These are phyloP conservation scores for Aratinga solstitialis DNA, from an alignment of 2,797 vertebrate genomes.

Conservation along the genomic window DNA sequence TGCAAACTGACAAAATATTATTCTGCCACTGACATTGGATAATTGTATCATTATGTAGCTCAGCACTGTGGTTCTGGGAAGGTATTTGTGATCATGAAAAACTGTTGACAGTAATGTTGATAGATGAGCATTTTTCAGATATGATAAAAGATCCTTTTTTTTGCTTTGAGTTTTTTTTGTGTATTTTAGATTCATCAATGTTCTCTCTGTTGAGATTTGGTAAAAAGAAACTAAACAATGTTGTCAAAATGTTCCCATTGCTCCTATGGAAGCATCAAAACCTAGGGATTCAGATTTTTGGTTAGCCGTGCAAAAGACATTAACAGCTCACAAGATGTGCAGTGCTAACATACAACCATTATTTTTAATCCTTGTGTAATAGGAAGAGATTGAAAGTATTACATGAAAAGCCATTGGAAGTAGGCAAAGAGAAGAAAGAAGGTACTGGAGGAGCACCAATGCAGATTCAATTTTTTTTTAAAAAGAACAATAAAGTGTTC, in stretches of 20 bases:
- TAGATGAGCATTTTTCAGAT: background rate
- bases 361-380: background rate
- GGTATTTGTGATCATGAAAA: background rate
- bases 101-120: background rate
- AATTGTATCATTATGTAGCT: background rate
- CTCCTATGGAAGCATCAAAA: background rate
- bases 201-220: background rate
- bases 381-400: background rate
- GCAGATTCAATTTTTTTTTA: background rate
- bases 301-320: accelerated
- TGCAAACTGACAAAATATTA: background rate
- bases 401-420: background rate
- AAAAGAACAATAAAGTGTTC: background rate
- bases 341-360: background rate
- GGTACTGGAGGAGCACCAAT: background rate
- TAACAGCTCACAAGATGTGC: background rate
- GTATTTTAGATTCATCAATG: background rate
- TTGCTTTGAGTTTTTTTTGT: background rate
- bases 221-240: background rate
- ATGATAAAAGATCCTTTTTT: background rate
- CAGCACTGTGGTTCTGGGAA: background rate
- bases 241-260: background rate
- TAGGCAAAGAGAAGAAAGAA: background rate
- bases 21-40: background rate
- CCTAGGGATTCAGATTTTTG: background rate